Conservation (phyloP, 2,113 vertebrate species). For the Lota lota region DNA sequence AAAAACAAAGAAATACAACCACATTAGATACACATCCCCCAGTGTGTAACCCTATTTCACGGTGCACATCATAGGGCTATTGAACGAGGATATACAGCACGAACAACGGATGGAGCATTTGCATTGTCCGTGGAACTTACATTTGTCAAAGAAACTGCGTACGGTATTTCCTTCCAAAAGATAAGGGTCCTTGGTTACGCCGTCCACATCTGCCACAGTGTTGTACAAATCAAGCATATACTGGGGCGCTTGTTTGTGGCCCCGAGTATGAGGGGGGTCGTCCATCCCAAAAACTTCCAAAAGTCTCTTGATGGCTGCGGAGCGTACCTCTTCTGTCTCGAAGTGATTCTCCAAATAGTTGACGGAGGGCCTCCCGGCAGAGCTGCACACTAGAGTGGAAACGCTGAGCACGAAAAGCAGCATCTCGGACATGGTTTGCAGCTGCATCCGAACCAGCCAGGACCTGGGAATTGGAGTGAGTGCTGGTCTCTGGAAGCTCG, state of each 20-base stretch:
- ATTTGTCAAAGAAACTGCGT: constrained; percentile 87
- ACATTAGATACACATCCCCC: constrained; percentile 14
- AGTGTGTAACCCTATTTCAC: neutral
- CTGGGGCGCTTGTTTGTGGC: constrained; percentile 81
- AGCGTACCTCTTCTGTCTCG: constrained; percentile 53
- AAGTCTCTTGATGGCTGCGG: constrained; percentile 80
- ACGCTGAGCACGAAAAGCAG: constrained; percentile 18
- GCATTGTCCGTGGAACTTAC: constrained; percentile 66
- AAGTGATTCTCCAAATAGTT: constrained; percentile 44
- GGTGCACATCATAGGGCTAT: no score
- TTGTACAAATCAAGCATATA: constrained; percentile 92
- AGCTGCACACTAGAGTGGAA: neutral
- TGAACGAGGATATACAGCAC: no score
- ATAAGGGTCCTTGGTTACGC: constrained; percentile 83
- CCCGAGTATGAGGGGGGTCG: constrained; percentile 71
- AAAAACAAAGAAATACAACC: no score
- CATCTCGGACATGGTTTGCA: constrained; percentile 44
- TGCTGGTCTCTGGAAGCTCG: constrained; percentile 18
- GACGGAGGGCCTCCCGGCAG: constrained; percentile 12
- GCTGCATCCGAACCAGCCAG: constrained; percentile 8
- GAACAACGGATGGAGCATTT: neutral
- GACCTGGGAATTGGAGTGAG: constrained; percentile 44
- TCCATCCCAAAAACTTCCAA: constrained; percentile 89
- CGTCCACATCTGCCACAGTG: constrained; percentile 82
- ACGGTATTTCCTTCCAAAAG: constrained; percentile 86